A percentile compares a stretch with the other conserved stretches of the same genome.
phyloP scores from a whole-genome alignment of 2,888 invertebrate species.

The Drosophila demipolita region DNA sequence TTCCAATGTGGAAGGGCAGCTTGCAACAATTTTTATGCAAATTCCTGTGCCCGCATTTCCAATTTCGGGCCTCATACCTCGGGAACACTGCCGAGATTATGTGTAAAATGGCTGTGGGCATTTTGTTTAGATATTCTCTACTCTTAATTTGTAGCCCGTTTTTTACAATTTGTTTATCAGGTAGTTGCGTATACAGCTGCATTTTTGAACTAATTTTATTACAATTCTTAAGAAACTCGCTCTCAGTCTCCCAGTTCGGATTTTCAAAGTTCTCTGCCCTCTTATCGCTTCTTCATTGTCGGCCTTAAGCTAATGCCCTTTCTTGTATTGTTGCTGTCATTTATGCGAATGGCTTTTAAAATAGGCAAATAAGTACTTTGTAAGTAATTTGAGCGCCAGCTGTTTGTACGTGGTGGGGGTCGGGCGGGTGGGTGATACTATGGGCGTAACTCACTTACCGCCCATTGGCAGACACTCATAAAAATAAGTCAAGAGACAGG shows the following conservation, averaged over 20 bases:
- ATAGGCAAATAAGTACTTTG: constrained; percentile 80
- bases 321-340: constrained; percentile 42
- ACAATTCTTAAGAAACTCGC: constrained; percentile 45
- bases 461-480: constrained; percentile 58
- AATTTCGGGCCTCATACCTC: constrained; percentile 18
- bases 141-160: neutral
- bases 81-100: constrained; percentile 28
- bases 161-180: constrained; percentile 59
- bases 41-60: constrained; percentile 51
- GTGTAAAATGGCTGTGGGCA: constrained; percentile 44
- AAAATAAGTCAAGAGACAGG: constrained; percentile 70
- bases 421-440: neutral
- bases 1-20: constrained; percentile 44
- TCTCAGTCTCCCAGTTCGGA: neutral
- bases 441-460: constrained; percentile 28
- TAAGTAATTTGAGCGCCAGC: constrained; percentile 70
- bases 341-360: constrained; percentile 71
- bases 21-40: constrained; percentile 74
- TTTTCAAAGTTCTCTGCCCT: neutral
- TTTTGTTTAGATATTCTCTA: neutral
- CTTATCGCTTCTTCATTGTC: constrained; percentile 22
- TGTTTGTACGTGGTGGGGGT: constrained; percentile 17
- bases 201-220: constrained; percentile 69
- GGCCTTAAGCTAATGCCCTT: constrained; percentile 35
- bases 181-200: constrained; percentile 76